These are phyloP conservation scores for Diarsia brunnea DNA, from an alignment of 2,888 invertebrate species.

Conservation along the genomic window DNA sequence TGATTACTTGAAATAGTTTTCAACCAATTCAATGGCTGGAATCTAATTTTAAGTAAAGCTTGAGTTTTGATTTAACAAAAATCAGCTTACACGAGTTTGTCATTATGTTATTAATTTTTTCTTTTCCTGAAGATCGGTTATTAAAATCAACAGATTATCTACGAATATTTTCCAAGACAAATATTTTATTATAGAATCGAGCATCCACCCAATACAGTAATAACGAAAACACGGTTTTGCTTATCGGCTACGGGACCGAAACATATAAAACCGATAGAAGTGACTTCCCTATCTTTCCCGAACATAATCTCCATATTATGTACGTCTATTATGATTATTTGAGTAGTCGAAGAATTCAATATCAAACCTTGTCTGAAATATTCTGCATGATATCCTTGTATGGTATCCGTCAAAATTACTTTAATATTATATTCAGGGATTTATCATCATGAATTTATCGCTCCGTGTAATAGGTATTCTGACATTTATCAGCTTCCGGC, in stretches of 20 bases:
- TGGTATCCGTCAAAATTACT: conserved; percentile 11
- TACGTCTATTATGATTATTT: conserved; percentile 20
- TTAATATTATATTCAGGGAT: not conserved
- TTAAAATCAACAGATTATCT: not conserved
- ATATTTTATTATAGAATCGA: conserved; percentile 2
- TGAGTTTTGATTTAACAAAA: not conserved
- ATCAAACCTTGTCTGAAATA: not conserved
- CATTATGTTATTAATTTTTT: too few relatives aligned
- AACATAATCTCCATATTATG: conserved; percentile 13
- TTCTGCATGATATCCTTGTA: conserved; percentile 14
- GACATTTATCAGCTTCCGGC: not conserved
- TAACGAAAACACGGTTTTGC: conserved; percentile 1
- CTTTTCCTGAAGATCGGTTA: not conserved
- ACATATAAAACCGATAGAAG: conserved; percentile 5
- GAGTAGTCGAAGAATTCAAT: conserved; percentile 22
- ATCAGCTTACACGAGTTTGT: not conserved
- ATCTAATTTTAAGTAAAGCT: not conserved
- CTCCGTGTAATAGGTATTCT: not conserved
- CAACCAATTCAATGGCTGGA: not conserved
- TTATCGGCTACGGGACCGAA: conserved; percentile 16
- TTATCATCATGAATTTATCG: conserved; percentile 8
- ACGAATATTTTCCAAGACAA: not conserved
- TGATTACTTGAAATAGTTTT: not conserved
- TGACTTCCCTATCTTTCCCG: conserved; percentile 4
- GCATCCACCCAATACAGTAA: not conserved